Percentiles rank a stretch among this genome's conserved stretches.
Evolutionary conservation across 2,888 invertebrate species (phyloP).

Genomic region (Ryuthela nishihirai): DNA sequence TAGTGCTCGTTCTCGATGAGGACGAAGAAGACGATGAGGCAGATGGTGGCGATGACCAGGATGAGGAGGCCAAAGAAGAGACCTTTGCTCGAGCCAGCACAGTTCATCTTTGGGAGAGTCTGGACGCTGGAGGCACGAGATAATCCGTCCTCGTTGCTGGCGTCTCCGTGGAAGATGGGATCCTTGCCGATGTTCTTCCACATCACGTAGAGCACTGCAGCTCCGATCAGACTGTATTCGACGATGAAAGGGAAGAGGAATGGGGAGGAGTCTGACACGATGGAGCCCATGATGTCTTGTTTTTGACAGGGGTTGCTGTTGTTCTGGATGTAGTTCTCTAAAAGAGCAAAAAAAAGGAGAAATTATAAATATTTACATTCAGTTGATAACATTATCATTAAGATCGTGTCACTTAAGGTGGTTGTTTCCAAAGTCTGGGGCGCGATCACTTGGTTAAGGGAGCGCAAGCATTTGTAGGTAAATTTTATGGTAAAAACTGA

Average conservation of each 20-base stretch:
- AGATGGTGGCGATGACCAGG: slow-evolving; percentile 85
- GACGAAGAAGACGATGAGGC: slow-evolving; percentile 92
- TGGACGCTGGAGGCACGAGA: slow-evolving; percentile 26
- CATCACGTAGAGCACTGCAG: slow-evolving; percentile 93
- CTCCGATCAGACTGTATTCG: slow-evolving; percentile 91
- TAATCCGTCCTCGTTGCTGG: slow-evolving; percentile 17
- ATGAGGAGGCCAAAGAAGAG: slow-evolving; percentile 43
- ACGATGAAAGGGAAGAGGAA: slow-evolving; percentile 94
- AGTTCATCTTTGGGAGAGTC: slow-evolving; percentile 58
- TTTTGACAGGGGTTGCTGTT: slow-evolving; percentile 43
- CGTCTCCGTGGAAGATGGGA: slow-evolving; percentile 28
- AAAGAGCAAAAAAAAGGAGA: not conserved
- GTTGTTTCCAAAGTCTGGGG: too few relatives aligned
- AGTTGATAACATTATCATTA: too few relatives aligned
- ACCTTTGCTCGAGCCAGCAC: slow-evolving; percentile 76
- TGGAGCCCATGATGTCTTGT: slow-evolving; percentile 68
- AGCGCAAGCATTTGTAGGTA: too few relatives aligned
- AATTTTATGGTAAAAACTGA: too few relatives aligned
- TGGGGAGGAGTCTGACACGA: slow-evolving; percentile 88
- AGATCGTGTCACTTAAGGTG: too few relatives aligned
- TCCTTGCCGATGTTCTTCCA: slow-evolving; percentile 61
- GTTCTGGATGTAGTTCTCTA: slow-evolving; percentile 36
- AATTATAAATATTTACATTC: too few relatives aligned
- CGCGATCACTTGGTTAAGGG: too few relatives aligned
- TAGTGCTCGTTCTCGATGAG: slow-evolving; percentile 72